phyloP scores from a whole-genome alignment of 2,888 invertebrate genomes.

The Gymnoscelis rufifasciata region DNA sequence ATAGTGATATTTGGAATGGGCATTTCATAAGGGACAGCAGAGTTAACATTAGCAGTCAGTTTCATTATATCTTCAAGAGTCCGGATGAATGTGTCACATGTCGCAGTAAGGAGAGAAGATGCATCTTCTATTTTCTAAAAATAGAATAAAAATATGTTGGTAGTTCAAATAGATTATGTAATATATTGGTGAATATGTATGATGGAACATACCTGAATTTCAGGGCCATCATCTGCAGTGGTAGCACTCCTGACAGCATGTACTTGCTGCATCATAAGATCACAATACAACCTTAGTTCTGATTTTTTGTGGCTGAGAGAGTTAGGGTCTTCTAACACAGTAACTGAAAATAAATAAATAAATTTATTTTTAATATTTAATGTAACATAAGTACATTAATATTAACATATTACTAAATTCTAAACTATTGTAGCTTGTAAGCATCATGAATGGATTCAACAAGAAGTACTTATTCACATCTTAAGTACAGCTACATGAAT shows the following conservation, averaged over 20 bases:
- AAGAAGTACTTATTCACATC: too few species aligned
- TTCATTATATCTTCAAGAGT: slow-evolving; percentile 90
- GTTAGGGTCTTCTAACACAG: slow-evolving; percentile 76
- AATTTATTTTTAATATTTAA: too few species aligned
- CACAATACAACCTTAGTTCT: slow-evolving; percentile 88
- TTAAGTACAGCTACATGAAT: too few species aligned
- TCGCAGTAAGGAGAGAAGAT: slow-evolving; percentile 84
- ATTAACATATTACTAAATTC: too few species aligned
- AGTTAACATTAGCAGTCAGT: slow-evolving; percentile 60
- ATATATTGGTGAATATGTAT: too few species aligned
- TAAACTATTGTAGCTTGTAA: too few species aligned
- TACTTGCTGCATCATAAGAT: slow-evolving; percentile 90
- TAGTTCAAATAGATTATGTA: too few species aligned
- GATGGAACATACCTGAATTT: slow-evolving; percentile 71
- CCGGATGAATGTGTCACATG: slow-evolving; percentile 90
- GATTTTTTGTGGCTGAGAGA: slow-evolving; percentile 85
- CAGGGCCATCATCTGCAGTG: slow-evolving; percentile 75
- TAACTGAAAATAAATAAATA: slow-evolving; percentile 36
- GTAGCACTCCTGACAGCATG: slow-evolving; percentile 85
- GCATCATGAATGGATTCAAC: too few species aligned
- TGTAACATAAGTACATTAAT: too few species aligned
- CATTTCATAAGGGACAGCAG: slow-evolving; percentile 54
- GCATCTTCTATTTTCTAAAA: slow-evolving; percentile 85
- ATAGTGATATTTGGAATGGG: slow-evolving; percentile 47
- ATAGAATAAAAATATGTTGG: too few species aligned